These are phyloP conservation scores for Pterocles orientalis DNA, from an alignment of 2,113 vertebrate species.

Conservation along the genomic window DNA sequence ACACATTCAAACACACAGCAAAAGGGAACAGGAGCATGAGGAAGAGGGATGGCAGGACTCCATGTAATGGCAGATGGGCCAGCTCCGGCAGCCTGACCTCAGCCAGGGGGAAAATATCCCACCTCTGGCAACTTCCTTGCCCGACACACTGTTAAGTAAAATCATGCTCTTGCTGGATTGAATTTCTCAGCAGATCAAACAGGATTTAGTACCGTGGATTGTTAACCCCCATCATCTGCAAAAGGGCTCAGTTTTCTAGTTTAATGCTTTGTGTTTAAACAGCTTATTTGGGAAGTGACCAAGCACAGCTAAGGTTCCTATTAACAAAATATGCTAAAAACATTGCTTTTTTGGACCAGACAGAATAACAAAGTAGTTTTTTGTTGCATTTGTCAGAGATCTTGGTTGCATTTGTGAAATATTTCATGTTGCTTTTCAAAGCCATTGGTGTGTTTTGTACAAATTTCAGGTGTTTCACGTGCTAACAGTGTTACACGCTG, in stretches of 20 bases:
- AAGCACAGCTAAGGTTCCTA: not conserved
- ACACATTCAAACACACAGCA: not conserved
- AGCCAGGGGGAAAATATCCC: slow-evolving; percentile 9
- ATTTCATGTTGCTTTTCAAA: not conserved
- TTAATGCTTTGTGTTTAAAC: not conserved
- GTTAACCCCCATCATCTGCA: not conserved
- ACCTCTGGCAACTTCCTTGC: not conserved
- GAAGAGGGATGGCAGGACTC: slow-evolving; percentile 18
- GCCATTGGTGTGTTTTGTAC: not conserved
- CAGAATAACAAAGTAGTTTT: not conserved
- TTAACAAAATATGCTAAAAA: not conserved
- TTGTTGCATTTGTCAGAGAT: not conserved
- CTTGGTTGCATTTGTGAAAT: not conserved
- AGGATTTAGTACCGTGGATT: slow-evolving; percentile 4
- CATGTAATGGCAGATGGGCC: not conserved
- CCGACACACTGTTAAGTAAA: not conserved
- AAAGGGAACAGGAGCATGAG: not conserved
- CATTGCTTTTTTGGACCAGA: not conserved
- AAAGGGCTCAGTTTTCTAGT: slow-evolving; percentile 5
- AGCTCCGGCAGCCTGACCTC: not conserved
- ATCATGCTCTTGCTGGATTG: not conserved
- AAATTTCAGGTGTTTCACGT: not conserved
- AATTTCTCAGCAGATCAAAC: slow-evolving; percentile 19
- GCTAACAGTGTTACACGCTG: not conserved
- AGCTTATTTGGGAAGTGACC: slow-evolving; percentile 12